Base-by-base conservation (phyloP, 2,797 vertebrate species). In the Sitta carolinensis region DNA sequence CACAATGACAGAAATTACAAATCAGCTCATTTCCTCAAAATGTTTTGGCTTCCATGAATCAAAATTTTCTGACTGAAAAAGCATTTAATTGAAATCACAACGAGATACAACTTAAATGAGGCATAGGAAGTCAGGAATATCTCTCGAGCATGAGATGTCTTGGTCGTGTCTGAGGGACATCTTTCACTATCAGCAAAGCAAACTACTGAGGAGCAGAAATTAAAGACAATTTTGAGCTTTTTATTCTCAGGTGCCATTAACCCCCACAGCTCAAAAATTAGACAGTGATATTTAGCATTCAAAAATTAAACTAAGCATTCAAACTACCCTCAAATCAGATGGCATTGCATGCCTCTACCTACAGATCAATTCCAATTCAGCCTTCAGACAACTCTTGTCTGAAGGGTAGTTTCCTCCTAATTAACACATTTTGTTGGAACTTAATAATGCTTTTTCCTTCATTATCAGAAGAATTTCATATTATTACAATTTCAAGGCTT, bases 61-160 rank as follows among this genome's bases (percentile, higher is more conserved):
- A 82, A 91, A 6, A 69, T 87, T 87, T 94, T 76, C 59, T 38
- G 69, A 68, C 2, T 80, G 50, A 84, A 87, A 84, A 90, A 48
- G 12, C 43, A 52, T 78, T 72, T 78, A 36, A 86, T 86, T 86
- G 75, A 86, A 88, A 88, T 47, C 1, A 5, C 30, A 57, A 45
- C 51, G 47, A 82, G 40, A 66, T 87, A 22, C 48, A 82, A 63
- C 8, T 42, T 32, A 23, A 70, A 59, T 5, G 11, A 87, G 10
- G 30, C 38, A 61, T 10, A 68, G 22, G n/a, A 66, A 76, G 22
- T 61, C 43, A 66, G 48, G 55, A 89, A 69, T 58, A 84, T 29
- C 9, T 66, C 59, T 62, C 32, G 8, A 64, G 18, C 50, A 87
- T 29, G 11, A 38, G 23, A 61, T 61, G 38, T 47, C 26, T 40